Base-by-base conservation (phyloP, 2,113 vertebrate species). In the Lophochroa leadbeateri region DNA sequence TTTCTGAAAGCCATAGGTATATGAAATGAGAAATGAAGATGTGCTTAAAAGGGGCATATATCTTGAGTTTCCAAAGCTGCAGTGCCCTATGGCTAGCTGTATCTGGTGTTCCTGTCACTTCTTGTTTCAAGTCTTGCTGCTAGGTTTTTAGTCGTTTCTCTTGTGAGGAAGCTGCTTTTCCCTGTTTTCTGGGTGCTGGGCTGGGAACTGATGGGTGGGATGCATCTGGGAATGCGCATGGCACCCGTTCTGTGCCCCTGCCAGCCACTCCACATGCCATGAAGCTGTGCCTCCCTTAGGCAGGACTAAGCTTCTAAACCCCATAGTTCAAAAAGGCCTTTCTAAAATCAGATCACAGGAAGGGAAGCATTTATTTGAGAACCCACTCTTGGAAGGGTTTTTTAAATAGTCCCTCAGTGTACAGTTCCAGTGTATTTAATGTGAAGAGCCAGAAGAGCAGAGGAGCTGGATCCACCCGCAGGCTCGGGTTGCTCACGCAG, bases 201-300 rank as follows among this genome's bases (percentile, higher is more conserved):
- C 35, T 1, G 2, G 10, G 52, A 79, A 35, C 49, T 68, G 44
- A 10, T 0, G 9, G 10, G 29, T 44, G n/a, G 52, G 13, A n/a
- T 49, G 52, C 0, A 1, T 71, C 49, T 88, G 80, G 60, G 53
- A 74, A 35, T 43, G 55, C 1, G 0, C 2, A 1, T 57, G 82
- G 33, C 35, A 50, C n/a, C 64, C 1, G 0, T 4, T 1, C 58
- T 6, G 0, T 72, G 72, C 10, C 63, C 68, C 49, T 65, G 31
- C 64, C 85, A 79, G 46, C n/a, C 69, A 28, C 43, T 17, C 24
- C 20, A 5, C 11, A 0, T 43, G 28, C 41, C 1, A 1, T 7
- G 53, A 33, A 37, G 43, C n/a, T 74, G 21, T n/a, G 55, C 61
- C 29, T 92, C 29, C 17, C 8, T 50, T 50, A 53, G 50, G n/a